A percentile compares a stretch with the other conserved stretches of the same genome.
Conservation (phyloP, 2,113 vertebrate genomes). For the Podocnemis expansa region DNA sequence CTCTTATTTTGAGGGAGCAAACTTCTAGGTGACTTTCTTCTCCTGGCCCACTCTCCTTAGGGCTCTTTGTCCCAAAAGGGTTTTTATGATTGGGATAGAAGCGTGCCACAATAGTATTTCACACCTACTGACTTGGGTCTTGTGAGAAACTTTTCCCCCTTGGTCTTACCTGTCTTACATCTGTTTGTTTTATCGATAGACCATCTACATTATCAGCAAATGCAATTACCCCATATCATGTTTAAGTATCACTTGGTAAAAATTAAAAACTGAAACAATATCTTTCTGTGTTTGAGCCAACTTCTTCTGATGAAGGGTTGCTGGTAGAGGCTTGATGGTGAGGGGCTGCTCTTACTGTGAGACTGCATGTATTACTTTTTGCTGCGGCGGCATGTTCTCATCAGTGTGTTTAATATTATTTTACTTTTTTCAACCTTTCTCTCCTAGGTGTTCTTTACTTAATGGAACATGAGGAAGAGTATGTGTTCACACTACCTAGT, state of each 20-base stretch:
- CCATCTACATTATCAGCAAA: not conserved
- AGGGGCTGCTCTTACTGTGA: rapidly evolving
- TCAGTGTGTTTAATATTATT: rapidly evolving
- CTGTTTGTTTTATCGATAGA: not conserved
- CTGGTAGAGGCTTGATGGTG: not conserved
- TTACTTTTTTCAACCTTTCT: not conserved
- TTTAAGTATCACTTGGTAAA: not conserved
- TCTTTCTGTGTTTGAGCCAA: not conserved
- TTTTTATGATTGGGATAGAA: not conserved
- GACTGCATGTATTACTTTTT: not conserved
- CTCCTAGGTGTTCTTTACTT: slow-evolving; percentile 83
- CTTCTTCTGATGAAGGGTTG: not conserved
- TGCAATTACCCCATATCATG: not conserved
- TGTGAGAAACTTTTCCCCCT: not conserved
- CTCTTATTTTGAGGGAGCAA: not conserved
- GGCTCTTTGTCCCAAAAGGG: not conserved
- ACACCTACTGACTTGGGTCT: not conserved
- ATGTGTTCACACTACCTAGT: slow-evolving; percentile 93
- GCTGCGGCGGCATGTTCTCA: not conserved
- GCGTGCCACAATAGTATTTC: not conserved
- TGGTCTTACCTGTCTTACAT: not conserved
- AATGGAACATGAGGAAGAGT: slow-evolving; percentile 91
- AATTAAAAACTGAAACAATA: not conserved
- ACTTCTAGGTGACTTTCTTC: not conserved
- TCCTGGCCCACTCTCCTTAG: not conserved